Base-by-base conservation (phyloP, 2,888 invertebrate species). In the Altica lythri region DNA sequence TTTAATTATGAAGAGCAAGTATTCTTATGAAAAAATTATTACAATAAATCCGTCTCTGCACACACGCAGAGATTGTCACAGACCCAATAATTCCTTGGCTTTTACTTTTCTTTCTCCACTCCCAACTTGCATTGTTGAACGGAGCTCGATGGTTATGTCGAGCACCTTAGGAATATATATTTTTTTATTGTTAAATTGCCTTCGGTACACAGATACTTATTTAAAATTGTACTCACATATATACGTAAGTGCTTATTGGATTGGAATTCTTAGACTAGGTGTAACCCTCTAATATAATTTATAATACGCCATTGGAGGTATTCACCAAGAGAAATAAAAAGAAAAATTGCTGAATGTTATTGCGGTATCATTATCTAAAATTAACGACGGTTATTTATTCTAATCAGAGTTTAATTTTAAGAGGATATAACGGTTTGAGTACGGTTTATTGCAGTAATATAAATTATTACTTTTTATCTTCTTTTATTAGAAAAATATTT, bases 241-340 rank as follows among this genome's bases (percentile, higher is more conserved):
- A 34, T 12, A 10, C 35, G 18, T 35, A 35, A 18, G 38, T 38
- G 38, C 22, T 38, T 38, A 38, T 38, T 19, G 17, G 38, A 19
- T 10, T 16, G 34, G 16, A 16, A 42, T 42, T 42, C 42, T 42
- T 27, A 13, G 42, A 42, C 42, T 42, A 25, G 42, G 42, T 27
- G 42, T 42, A 14, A 16, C 34, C 30, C 2, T 34, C 16, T 34
- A 34, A 34, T 16, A 9, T 16, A 16, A 16, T 34, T 16, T 16
- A 34, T 34, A 34, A 34, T 34, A 14, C 16, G 34, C 4, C 34
- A 30, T 12, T 30, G 30, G 13, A 12, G 12, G n/a, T n/a, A n/a
- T n/a, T n/a, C n/a, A n/a, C n/a, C n/a, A n/a, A n/a, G n/a, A n/a
- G n/a, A n/a, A n/a, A n/a, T 12, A 30, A 12, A 12, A 12, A 30